phyloP scores from a whole-genome alignment of 2,113 vertebrate genomes.

The Muntiacus muntjak region DNA sequence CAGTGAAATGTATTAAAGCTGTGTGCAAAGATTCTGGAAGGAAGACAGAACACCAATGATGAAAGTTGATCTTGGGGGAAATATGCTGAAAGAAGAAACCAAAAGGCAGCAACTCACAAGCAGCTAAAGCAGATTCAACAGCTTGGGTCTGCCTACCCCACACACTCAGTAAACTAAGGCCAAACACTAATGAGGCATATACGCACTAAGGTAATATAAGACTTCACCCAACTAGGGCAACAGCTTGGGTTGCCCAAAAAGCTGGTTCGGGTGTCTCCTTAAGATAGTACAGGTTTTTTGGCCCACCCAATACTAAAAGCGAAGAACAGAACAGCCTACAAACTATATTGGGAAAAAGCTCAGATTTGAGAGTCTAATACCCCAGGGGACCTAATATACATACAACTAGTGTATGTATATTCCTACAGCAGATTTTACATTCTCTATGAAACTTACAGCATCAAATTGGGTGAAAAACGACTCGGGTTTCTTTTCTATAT shows the following conservation, averaged over 20 bases:
- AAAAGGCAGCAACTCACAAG: background rate
- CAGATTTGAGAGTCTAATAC: background rate
- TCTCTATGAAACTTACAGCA: constrained; percentile 81
- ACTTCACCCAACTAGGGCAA: background rate
- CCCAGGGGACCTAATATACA: background rate
- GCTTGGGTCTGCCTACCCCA: background rate
- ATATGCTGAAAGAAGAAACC: background rate
- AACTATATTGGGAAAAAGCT: background rate
- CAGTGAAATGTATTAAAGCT: background rate
- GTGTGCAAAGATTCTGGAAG: constrained; percentile 25
- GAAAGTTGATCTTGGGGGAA: background rate
- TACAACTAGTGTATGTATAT: background rate
- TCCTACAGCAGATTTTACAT: background rate
- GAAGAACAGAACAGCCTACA: background rate
- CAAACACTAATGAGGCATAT: background rate
- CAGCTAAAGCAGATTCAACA: background rate
- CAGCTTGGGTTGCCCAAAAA: background rate
- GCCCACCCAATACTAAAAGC: background rate
- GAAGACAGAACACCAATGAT: constrained; percentile 1
- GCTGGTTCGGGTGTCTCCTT: background rate
- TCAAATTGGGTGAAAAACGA: constrained; percentile 93
- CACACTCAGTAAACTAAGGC: background rate
- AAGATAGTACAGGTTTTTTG: background rate
- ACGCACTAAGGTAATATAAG: background rate
- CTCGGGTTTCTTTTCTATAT: constrained; percentile 85